Percentiles rank a stretch among this genome's conserved stretches.
phyloP scores from a whole-genome alignment of 2,113 vertebrate species.

The Melanotaenia duboulayi region DNA sequence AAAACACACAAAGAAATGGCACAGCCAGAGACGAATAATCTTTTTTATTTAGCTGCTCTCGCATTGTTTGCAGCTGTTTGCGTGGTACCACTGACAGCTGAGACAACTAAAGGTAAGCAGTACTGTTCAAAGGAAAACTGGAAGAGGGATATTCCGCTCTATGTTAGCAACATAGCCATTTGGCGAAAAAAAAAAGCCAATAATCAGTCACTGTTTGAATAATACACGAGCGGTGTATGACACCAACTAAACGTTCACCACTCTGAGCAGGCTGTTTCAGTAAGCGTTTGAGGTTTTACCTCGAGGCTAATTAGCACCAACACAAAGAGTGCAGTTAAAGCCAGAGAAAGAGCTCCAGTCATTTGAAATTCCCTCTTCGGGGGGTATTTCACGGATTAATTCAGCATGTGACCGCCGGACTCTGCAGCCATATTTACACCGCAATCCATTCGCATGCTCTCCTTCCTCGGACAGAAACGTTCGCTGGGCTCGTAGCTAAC shows the following conservation, averaged over 20 bases:
- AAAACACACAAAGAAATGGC: slow-evolving; percentile 40
- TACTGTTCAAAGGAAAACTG: background rate
- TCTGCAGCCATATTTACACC: slow-evolving; percentile 30
- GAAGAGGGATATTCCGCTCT: background rate
- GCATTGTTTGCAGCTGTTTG: slow-evolving; percentile 60
- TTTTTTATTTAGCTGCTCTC: slow-evolving; percentile 9
- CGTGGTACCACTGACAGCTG: slow-evolving; percentile 66
- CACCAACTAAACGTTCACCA: too few species aligned
- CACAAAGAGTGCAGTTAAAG: too few species aligned
- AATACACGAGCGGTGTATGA: background rate
- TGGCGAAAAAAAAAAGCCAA: background rate
- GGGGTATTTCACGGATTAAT: slow-evolving; percentile 48
- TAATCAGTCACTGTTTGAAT: too few species aligned
- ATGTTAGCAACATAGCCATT: slow-evolving; percentile 1
- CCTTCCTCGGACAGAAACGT: background rate
- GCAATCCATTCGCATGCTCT: slow-evolving; percentile 54
- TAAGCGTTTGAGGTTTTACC: background rate
- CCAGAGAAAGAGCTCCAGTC: background rate
- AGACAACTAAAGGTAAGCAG: slow-evolving; percentile 68
- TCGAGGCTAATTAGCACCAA: background rate
- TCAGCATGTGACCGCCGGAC: slow-evolving; percentile 74
- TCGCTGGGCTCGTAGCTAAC: slow-evolving; percentile 9
- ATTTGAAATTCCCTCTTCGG: slow-evolving; percentile 76
- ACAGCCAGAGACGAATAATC: background rate
- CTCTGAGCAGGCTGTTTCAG: background rate